Conservation (phyloP, 2,797 vertebrate species). For the Aplochiton taeniatus region DNA sequence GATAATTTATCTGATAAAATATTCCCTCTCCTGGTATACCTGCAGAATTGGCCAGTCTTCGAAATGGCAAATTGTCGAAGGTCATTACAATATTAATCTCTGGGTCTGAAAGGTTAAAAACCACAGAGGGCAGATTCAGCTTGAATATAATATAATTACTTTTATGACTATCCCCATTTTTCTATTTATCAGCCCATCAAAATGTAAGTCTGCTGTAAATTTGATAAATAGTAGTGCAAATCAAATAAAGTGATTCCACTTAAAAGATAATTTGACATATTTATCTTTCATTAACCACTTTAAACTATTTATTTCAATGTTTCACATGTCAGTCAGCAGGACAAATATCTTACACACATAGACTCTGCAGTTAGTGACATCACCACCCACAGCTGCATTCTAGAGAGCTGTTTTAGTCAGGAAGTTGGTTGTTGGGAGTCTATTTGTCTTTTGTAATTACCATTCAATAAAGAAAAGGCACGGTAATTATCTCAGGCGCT, state of each 20-base stretch:
- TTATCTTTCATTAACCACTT: conserved; percentile 43
- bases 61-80: conserved; percentile 58
- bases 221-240: too few species aligned
- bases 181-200: background rate
- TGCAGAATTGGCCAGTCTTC: conserved; percentile 21
- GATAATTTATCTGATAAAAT: conserved; percentile 35
- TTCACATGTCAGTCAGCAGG: conserved; percentile 30
- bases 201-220: too few species aligned
- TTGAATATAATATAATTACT: too few species aligned
- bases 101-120: conserved; percentile 43
- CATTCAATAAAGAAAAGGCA: conserved; percentile 66
- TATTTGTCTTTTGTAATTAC: conserved; percentile 75
- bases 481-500: conserved; percentile 61
- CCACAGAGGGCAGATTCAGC: conserved; percentile 20
- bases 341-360: conserved; percentile 45
- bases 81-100: conserved; percentile 56
- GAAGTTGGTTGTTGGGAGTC: conserved; percentile 63
- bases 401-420: conserved; percentile 53
- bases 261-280: too few species aligned
- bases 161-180: background rate
- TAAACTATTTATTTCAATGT: conserved; percentile 41
- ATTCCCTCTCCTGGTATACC: conserved; percentile 40
- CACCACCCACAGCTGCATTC: conserved; percentile 53
- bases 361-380: conserved; percentile 25
- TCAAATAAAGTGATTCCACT: too few species aligned